Conservation (phyloP, 2,888 invertebrate species). For the Apodemia mormo region DNA sequence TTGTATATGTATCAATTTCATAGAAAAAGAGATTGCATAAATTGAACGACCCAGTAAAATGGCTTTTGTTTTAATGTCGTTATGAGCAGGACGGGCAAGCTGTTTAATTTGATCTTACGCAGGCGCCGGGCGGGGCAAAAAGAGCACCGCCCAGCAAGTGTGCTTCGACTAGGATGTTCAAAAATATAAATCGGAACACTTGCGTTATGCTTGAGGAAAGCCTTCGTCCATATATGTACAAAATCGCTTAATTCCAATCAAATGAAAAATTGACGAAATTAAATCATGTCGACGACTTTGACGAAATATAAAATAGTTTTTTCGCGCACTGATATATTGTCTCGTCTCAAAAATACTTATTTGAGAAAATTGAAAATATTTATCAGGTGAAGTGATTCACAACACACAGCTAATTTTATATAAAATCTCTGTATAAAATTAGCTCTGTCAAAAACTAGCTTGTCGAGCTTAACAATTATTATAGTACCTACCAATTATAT, state of each 20-base stretch:
- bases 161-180: not conserved
- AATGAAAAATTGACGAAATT: no score
- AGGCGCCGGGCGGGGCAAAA: conserved; percentile 43
- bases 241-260: not conserved
- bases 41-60: not conserved
- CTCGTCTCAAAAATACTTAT: no score
- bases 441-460: no score
- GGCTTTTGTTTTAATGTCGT: conserved; percentile 18
- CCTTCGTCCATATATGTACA: not conserved
- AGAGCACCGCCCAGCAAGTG: conserved; percentile 38
- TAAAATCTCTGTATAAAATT: no score
- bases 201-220: not conserved
- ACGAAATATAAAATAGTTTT: no score
- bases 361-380: no score
- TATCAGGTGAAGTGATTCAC: no score
- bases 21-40: not conserved
- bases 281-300: no score
- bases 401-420: no score
- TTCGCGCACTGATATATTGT: no score
- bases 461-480: no score
- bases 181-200: conserved; percentile 1
- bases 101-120: conserved; percentile 26
- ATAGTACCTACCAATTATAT: no score
- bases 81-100: conserved; percentile 20
- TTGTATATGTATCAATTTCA: not conserved